These are phyloP conservation scores for Apteryx owenii DNA, from an alignment of 2,113 vertebrate species.

Conservation along the genomic window DNA sequence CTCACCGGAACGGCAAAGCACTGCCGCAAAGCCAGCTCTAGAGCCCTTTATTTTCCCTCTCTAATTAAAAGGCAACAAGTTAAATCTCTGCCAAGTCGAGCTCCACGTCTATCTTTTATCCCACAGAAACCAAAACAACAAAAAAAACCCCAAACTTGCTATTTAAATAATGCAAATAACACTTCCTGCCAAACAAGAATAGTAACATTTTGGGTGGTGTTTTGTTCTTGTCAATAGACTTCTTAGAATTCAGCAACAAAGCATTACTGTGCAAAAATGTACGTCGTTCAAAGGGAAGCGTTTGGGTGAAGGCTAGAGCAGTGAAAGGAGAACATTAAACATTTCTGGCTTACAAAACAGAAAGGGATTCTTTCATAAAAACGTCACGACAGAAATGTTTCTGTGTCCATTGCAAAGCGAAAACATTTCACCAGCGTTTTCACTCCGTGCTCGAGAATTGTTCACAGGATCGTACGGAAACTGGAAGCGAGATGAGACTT, in stretches of 20 bases:
- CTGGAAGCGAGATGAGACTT: neutral
- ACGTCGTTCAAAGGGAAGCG: constrained; percentile 43
- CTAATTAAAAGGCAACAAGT: constrained; percentile 40
- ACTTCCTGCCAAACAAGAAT: constrained; percentile 58
- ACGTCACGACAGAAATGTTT: neutral
- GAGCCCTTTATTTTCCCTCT: constrained; percentile 40
- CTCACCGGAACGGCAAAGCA: neutral
- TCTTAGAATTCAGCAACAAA: constrained; percentile 63
- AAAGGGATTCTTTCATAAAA: constrained; percentile 2
- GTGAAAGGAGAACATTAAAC: constrained; percentile 36
- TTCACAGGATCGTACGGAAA: constrained; percentile 1
- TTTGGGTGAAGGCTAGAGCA: constrained; percentile 20
- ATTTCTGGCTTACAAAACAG: constrained; percentile 14
- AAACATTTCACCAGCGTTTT: neutral
- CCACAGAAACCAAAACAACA: constrained; percentile 52
- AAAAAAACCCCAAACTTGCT: constrained; percentile 66
- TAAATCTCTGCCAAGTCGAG: constrained; percentile 49
- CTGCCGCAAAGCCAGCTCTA: constrained; percentile 51
- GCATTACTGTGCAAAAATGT: constrained; percentile 54
- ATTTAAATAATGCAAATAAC: constrained; percentile 47
- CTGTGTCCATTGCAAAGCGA: neutral
- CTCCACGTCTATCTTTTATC: constrained; percentile 45
- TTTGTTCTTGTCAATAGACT: constrained; percentile 64
- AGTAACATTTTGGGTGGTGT: constrained; percentile 43
- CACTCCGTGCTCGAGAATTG: neutral